Conservation (phyloP, 2,888 invertebrate genomes). For the Synergus laeviventris region DNA sequence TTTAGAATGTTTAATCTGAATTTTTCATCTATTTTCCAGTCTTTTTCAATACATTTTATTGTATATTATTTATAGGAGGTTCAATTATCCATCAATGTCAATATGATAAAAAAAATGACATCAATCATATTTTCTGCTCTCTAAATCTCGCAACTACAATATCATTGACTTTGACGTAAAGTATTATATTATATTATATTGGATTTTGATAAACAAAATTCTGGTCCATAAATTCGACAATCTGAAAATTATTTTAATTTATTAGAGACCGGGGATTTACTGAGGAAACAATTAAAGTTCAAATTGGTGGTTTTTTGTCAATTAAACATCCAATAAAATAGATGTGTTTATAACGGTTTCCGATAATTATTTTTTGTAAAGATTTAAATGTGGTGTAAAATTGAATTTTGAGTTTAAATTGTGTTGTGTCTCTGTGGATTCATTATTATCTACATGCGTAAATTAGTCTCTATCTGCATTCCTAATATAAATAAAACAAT, state of each 20-base stretch:
- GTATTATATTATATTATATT: not conserved
- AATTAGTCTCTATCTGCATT: not conserved
- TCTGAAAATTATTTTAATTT: not conserved
- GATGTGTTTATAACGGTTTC: not conserved
- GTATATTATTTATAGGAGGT: too few relatives aligned
- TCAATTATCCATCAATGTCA: not conserved
- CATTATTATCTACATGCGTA: constrained; percentile 8
- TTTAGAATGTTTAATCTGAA: not conserved
- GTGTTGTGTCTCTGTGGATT: not conserved
- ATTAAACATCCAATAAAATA: not conserved
- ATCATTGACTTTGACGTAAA: not conserved
- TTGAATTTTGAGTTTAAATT: not conserved
- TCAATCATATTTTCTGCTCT: not conserved
- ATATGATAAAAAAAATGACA: not conserved
- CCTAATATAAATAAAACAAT: constrained; percentile 28
- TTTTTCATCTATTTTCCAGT: not conserved
- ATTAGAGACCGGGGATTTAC: not conserved
- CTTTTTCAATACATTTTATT: too few relatives aligned
- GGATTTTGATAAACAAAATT: not conserved
- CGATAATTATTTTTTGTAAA: not conserved
- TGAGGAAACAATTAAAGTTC: not conserved
- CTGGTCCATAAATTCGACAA: not conserved
- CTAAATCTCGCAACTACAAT: not conserved
- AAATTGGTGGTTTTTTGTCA: not conserved
- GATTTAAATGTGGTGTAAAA: not conserved